phyloP scores from a whole-genome alignment of 2,888 invertebrate genomes.

The Sclerodermus sp. region DNA sequence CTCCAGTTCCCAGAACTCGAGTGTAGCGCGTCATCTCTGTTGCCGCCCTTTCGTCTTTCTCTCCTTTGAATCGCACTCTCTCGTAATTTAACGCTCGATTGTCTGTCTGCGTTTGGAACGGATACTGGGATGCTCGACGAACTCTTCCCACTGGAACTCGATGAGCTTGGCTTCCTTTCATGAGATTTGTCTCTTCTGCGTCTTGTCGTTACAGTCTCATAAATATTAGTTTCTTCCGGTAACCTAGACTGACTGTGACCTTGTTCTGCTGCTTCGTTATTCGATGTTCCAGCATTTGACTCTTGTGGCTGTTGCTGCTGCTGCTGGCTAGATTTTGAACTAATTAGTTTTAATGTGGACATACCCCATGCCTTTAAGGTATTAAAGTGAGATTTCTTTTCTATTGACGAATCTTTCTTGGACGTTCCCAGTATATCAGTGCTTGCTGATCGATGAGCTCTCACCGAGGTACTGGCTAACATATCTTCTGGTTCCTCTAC shows the following conservation, averaged over 20 bases:
- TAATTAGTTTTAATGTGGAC: constrained; percentile 74
- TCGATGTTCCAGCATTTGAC: constrained; percentile 50
- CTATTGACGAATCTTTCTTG: constrained; percentile 68
- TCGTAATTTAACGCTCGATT: constrained; percentile 70
- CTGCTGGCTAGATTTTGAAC: constrained; percentile 51
- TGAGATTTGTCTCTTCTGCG: constrained; percentile 72
- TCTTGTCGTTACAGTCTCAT: constrained; percentile 69
- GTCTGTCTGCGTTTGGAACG: constrained; percentile 38
- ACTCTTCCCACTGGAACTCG: constrained; percentile 61
- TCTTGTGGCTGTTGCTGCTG: constrained; percentile 24
- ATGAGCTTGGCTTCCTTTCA: constrained; percentile 78
- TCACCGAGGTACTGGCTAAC: constrained; percentile 31
- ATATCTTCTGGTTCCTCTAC: constrained; percentile 43
- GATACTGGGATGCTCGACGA: constrained; percentile 47
- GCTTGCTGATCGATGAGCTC: constrained; percentile 58
- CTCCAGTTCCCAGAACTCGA: constrained; percentile 95
- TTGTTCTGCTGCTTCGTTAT: not conserved
- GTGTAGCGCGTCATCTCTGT: constrained; percentile 77
- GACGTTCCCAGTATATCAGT: constrained; percentile 72
- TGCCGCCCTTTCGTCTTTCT: constrained; percentile 67
- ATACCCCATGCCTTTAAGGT: constrained; percentile 84
- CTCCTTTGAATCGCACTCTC: constrained; percentile 74
- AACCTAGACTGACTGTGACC: constrained; percentile 23
- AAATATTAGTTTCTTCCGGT: constrained; percentile 64
- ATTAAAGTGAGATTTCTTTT: constrained; percentile 75